These are phyloP conservation scores for Drosophila parvula DNA, from an alignment of 1,140 invertebrate species.

Conservation along the genomic window DNA sequence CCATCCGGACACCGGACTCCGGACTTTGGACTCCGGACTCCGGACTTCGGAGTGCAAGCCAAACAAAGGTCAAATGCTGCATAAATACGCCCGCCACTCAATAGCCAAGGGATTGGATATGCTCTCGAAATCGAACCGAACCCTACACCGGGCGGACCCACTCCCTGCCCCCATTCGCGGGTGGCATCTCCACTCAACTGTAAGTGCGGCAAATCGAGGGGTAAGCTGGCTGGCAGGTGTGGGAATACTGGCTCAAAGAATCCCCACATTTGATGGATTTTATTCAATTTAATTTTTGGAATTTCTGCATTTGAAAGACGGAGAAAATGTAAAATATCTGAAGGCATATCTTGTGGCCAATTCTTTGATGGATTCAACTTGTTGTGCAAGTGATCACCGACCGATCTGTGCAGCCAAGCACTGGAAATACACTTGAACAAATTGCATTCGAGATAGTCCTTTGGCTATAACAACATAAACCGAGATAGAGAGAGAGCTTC, in stretches of 20 bases:
- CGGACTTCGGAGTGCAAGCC: conserved; percentile 32
- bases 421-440: conserved; percentile 10
- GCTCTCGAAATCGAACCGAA: background rate
- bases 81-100: conserved; percentile 38
- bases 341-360: too few relatives aligned
- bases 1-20: conserved; percentile 2
- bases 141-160: background rate
- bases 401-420: background rate
- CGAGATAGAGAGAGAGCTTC: conserved; percentile 18
- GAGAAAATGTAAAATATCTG: too few relatives aligned
- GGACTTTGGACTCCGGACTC: background rate
- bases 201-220: background rate
- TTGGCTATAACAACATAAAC: conserved; percentile 14
- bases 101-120: conserved; percentile 1
- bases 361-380: background rate
- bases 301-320: too few relatives aligned
- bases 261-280: too few relatives aligned
- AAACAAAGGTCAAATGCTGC: conserved; percentile 57
- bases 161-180: background rate
- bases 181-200: background rate
- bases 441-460: conserved; percentile 23
- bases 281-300: too few relatives aligned
- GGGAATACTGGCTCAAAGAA: background rate
- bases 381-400: conserved; percentile 1
- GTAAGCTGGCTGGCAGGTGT: background rate